Percentiles rank a stretch among this genome's conserved stretches.
phyloP scores from a whole-genome alignment of 92 coral and sea anemone species.

The Zoanthus gigantus region DNA sequence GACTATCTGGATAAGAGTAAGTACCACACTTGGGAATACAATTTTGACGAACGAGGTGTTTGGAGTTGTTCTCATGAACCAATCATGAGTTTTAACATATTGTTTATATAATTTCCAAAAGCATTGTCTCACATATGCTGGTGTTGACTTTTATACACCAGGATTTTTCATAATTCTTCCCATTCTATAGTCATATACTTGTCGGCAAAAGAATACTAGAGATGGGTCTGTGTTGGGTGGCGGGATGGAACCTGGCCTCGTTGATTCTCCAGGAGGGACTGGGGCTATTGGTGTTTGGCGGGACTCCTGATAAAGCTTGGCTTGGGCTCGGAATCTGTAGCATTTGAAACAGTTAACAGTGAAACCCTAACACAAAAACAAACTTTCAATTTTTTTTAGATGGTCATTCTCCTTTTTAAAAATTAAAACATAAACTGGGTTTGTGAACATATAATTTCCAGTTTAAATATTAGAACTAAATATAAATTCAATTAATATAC shows the following conservation, averaged over 20 bases:
- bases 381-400: too few species aligned
- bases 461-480: too few species aligned
- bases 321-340: constrained; percentile 90
- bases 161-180: constrained; percentile 97
- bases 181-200: constrained; percentile 97
- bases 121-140: too few species aligned
- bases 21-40: not conserved
- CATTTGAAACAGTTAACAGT: not conserved
- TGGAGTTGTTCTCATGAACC: not conserved
- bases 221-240: constrained; percentile 91
- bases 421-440: too few species aligned
- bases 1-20: not conserved
- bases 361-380: too few species aligned
- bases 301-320: constrained; percentile 87
- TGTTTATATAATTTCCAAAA: not conserved
- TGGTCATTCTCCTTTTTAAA: too few species aligned
- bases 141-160: constrained; percentile 19
- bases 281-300: constrained; percentile 84
- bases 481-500: too few species aligned
- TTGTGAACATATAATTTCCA: too few species aligned
- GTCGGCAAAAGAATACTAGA: constrained; percentile 97
- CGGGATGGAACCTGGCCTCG: constrained; percentile 87
- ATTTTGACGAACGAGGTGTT: not conserved
- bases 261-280: constrained; percentile 93
- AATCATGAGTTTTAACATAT: not conserved